A percentile compares a stretch with the other conserved stretches of the same genome.
Conservation (phyloP, 2,797 vertebrate species). For the Anguilla pacifica region DNA sequence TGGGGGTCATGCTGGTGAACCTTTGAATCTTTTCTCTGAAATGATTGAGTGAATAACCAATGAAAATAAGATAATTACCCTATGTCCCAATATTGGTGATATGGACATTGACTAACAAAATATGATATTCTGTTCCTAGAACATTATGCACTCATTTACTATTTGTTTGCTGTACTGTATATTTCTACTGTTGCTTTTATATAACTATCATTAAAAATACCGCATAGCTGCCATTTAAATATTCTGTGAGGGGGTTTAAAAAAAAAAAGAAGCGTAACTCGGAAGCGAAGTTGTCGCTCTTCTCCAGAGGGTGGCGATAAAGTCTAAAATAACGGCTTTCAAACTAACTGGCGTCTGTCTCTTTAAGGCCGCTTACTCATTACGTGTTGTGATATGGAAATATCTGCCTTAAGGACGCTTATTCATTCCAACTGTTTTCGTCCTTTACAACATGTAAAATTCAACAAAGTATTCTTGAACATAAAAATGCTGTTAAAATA, state of each 20-base stretch:
- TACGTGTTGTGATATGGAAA: not conserved
- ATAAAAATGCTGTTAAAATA: not conserved
- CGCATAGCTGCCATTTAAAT: not conserved
- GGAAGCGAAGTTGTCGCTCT: not conserved
- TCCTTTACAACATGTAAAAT: not conserved
- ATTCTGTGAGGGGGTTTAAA: not conserved
- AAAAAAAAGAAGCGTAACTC: not conserved
- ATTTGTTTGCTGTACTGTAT: not conserved
- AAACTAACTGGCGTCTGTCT: not conserved
- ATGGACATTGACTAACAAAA: not conserved
- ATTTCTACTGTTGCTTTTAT: not conserved
- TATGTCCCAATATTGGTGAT: not conserved
- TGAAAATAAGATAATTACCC: too few relatives aligned
- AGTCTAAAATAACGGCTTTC: not conserved
- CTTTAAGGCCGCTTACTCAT: not conserved
- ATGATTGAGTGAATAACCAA: too few relatives aligned
- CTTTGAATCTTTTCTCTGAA: too few relatives aligned
- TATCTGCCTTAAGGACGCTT: not conserved
- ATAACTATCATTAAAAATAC: not conserved
- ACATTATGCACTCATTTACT: not conserved
- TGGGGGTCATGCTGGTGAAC: too few relatives aligned
- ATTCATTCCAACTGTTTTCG: not conserved
- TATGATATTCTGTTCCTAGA: not conserved
- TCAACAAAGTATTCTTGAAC: not conserved
- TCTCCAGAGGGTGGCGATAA: constrained; percentile 15